Conservation (phyloP, 2,797 vertebrate species). For the Rhabdomys pumilio region DNA sequence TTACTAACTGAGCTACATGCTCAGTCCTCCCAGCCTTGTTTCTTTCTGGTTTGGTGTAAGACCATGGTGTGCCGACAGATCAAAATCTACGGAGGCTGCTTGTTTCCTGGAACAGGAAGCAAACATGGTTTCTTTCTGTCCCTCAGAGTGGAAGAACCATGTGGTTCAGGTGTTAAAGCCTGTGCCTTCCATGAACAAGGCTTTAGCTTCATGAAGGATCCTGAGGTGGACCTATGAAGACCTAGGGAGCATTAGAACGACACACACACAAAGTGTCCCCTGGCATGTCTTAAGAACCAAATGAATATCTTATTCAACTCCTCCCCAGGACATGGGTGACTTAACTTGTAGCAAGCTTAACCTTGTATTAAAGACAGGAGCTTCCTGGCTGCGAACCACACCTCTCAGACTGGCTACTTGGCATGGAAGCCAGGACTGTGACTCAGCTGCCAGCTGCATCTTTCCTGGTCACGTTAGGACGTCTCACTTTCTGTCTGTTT, state of each 20-base stretch:
- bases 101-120: conserved; percentile 64
- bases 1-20: neutral
- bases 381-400: neutral
- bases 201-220: conserved; percentile 45
- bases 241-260: neutral
- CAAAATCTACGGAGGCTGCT: neutral
- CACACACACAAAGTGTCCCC: neutral
- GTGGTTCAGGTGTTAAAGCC: conserved; percentile 60
- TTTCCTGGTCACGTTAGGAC: neutral
- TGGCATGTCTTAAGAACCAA: conserved; percentile 30
- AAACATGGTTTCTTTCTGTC: conserved; percentile 69
- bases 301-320: neutral
- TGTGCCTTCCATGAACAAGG: conserved; percentile 58
- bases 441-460: neutral
- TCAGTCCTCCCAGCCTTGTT: too few relatives aligned
- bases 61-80: conserved; percentile 68
- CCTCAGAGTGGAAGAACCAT: conserved; percentile 29
- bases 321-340: neutral
- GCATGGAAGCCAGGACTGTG: neutral
- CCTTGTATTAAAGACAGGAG: neutral
- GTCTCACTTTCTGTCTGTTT: neutral
- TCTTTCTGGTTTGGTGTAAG: conserved; percentile 64
- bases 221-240: neutral
- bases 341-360: neutral
- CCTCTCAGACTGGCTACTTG: neutral